Conservation (phyloP, 2,113 vertebrate genomes). For the Passer montanus region DNA sequence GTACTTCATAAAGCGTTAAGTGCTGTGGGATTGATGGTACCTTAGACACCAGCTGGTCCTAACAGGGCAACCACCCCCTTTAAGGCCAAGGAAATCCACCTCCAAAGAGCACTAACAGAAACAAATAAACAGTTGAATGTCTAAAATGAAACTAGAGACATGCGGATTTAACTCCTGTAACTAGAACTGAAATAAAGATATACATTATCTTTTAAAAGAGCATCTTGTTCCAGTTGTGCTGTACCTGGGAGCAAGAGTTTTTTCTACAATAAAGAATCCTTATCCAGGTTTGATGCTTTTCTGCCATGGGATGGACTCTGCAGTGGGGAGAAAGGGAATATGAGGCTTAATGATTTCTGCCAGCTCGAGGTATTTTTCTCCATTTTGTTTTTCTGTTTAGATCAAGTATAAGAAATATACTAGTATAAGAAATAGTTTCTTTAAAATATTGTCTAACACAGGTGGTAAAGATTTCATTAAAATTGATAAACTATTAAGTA, state of each 20-base stretch:
- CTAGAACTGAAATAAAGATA: neutral
- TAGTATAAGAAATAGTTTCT: neutral
- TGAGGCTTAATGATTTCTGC: neutral
- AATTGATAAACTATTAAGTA: neutral
- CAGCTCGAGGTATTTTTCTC: accelerated
- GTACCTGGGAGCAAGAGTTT: neutral
- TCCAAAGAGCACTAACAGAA: neutral
- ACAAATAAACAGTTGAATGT: neutral
- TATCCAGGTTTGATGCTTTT: neutral
- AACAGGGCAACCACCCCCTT: neutral
- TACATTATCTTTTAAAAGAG: neutral
- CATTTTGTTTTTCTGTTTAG: neutral
- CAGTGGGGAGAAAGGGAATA: neutral
- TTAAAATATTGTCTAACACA: neutral
- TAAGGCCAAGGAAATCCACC: neutral
- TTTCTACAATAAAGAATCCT: neutral
- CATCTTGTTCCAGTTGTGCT: neutral
- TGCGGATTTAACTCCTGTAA: neutral
- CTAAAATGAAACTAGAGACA: neutral
- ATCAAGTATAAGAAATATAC: neutral
- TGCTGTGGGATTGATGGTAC: neutral
- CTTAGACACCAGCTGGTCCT: neutral
- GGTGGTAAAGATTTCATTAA: neutral
- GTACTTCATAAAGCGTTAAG: neutral
- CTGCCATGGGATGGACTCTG: neutral